Evolutionary conservation across 2,113 vertebrate species (phyloP), one percentile per base, ranked within the genome.

Genomic region (Plecotus auritus): DNA sequence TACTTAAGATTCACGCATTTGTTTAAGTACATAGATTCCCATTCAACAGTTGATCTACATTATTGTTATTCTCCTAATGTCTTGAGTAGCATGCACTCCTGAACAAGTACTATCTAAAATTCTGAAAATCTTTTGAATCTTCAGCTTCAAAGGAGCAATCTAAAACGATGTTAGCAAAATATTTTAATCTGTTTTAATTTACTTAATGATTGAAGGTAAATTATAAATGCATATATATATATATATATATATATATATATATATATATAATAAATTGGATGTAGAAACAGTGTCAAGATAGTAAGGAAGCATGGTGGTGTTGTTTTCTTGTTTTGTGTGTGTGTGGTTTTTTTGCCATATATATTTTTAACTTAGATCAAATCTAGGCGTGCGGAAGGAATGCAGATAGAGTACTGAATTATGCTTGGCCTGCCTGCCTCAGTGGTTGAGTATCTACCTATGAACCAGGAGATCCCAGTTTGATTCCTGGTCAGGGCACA

Each of bases 1-100:
- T 96, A 96, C 94, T 91, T 95, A 97, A 97, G 97, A 97, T 90
- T 98, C 98, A 98, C 97, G 98, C 94, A 95, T 97, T 97, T 94
- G 93, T 97, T 97, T 93, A 97, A 97, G 94, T 96, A 95, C 85
- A 95, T 7, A 97, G 97, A 96, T 97, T 98, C 93, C 77, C 95
- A 96, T 96, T 97, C 92, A 96, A 97, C 86, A 95, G 97, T 88
- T 96, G 7, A 94, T 84, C 91, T 91, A 88, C 85, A 96, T 82
- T 61, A 94, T 90, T 94, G 67, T 91, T 85, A 90, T 59, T 96
- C 45, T 93, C 81, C 91, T 97, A 42, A 5, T 96, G 93, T 98
- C 85, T 91, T 94, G 95, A 98, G 96, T 93, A 97, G 92, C 87
- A 94, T 84, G 67, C 94, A 97, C 96, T 97, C 96, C 86, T 84